Evolutionary conservation across 1,140 invertebrate genomes (phyloP), one percentile per base, ranked within the genome.

Genomic region (Drosophila quadrilineata): DNA sequence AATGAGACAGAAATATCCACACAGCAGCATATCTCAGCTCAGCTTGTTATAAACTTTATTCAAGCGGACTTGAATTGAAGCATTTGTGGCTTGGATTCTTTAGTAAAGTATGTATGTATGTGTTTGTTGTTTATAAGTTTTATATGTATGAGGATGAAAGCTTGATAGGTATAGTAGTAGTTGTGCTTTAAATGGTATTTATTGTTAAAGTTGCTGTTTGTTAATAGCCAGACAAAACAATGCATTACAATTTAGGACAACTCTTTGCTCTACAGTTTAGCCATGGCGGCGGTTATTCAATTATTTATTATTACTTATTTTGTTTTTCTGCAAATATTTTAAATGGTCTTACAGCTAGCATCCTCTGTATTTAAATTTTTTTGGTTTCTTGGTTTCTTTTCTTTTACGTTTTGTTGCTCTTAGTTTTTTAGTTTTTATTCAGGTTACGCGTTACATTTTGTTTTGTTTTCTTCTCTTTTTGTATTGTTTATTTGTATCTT

Each of bases 381-480:
- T 62, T 40, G 60, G 49, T 67, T n/a, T n/a, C n/a, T n/a, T n/a
- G n/a, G n/a, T n/a, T n/a, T n/a, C n/a, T n/a, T n/a, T n/a, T n/a
- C n/a, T n/a, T n/a, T n/a, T n/a, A 54, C 24, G 46, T 46, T 63
- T 65, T 52, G 53, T 58, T 72, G 45, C 31, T 46, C 54, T 64
- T 74, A 52, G 45, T 28, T n/a, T 46, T 76, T 64, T 48, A 38
- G 16, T 59, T 58, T 53, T 80, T 59, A 58, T 72, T 84, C 62
- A 67, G 56, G 76, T 82, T 80, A 70, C 70, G 66, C 76, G 68
- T 84, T 82, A 72, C 71, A 62, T 65, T 70, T 50, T 65, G 43
- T 46, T 50, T 43, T 40, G 48, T 31, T 53, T 33, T 57, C 45
- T 50, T 48, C 22, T 22, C 50, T 12, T 58, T 31, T 52, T 38